Evolutionary conservation across 2,888 invertebrate genomes (phyloP).

Genomic region (Melinaea menophilus): DNA sequence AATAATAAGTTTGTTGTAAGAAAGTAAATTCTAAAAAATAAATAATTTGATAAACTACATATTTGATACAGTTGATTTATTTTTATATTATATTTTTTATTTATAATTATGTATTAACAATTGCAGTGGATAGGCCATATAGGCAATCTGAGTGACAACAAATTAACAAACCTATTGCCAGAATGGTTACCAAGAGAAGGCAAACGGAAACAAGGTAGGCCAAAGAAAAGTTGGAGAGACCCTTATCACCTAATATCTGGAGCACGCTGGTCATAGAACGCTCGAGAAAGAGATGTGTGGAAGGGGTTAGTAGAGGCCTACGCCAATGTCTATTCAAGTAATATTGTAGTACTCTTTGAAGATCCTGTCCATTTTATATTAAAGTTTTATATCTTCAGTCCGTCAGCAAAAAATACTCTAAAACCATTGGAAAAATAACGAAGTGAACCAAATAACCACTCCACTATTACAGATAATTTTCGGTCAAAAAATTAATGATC

Average conservation of each 20-base stretch:
- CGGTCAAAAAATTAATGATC: conserved; percentile 56
- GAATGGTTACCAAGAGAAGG: conserved; percentile 44
- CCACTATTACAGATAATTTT: conserved; percentile 47
- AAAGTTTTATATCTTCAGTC: conserved; percentile 21
- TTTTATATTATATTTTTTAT: no score
- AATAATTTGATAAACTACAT: not conserved
- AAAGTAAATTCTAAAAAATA: no score
- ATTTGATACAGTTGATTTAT: conserved; percentile 37
- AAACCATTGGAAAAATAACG: conserved; percentile 47
- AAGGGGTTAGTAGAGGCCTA: not conserved
- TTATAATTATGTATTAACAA: no score
- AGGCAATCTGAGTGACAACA: conserved; percentile 51
- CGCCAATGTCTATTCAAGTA: no score
- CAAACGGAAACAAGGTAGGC: no score
- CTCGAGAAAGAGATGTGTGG: conserved; percentile 9
- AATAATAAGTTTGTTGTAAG: conserved; percentile 9
- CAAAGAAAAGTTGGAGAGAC: no score
- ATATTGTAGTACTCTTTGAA: no score
- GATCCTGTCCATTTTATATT: not conserved
- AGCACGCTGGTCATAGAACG: conserved; percentile 34
- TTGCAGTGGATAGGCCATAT: conserved; percentile 40
- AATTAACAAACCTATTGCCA: conserved; percentile 48
- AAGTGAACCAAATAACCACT: conserved; percentile 45
- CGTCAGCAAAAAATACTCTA: conserved; percentile 38
- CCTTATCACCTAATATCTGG: no score